Base-by-base conservation (phyloP, 1,140 invertebrate genomes). In the Saccostrea cuccullata region DNA sequence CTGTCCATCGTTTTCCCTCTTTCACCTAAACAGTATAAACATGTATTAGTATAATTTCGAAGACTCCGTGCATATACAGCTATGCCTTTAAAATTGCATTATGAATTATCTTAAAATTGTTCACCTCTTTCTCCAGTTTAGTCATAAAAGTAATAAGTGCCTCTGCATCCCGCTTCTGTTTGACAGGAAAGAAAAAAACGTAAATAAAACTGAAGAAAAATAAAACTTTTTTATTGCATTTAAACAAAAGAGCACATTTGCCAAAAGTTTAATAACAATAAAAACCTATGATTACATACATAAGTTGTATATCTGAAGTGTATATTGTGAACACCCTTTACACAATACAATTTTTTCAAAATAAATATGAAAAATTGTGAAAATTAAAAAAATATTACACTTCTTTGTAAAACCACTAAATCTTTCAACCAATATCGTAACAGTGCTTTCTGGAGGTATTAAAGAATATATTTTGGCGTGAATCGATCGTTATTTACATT, bases 101-200 rank as follows among this genome's bases (percentile, higher is more conserved):
- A 6, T 47, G 47, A 47, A 47, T 47, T 47, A 47, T 47, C 9
- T 6, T 47, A 23, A 36, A 70, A 82, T 6, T 23, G 67, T 73
- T 88, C 88, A 94, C 93, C 89, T 92, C 94, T 88, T 96, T 96
- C 93, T 99, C 98, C 0, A 99, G 95, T 98, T 98, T 99, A n/a
- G 97, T 96, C 93, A 99, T 97, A 94, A 98, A 99, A 90, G 97
- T 96, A 82, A 98, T 97, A 6, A 99, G 95, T 0, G 98, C 98
- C 12, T 97, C 96, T 82, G 92, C 91, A 90, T 94, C 93, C 47
- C 91, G 87, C 17, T 91, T 91, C 93, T 94, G 87, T 58, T 89
- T 86, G 30, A 55, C 70, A 26, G 87, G 55, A 55, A 56, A 82
- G 3, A 85, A 47, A 73, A 82, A 82, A 1, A 58, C 1, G 2